Conservation (phyloP, 2,888 invertebrate species). For the Cryptops parisi region DNA sequence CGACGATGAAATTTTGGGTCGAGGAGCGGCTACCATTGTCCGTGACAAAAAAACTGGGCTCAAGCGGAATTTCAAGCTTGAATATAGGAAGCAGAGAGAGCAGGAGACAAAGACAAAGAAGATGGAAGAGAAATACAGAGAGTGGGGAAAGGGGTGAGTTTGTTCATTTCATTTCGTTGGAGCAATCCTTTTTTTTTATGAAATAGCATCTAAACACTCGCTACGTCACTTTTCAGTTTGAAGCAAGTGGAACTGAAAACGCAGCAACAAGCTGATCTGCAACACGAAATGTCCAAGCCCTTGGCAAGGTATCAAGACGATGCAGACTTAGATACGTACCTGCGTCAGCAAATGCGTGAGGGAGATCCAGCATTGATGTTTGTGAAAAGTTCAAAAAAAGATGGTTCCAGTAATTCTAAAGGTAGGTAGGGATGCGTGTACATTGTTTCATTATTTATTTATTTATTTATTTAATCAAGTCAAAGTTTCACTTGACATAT, state of each 20-base stretch:
- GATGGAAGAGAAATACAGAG: neutral
- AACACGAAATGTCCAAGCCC: constrained; percentile 78
- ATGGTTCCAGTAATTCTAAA: neutral
- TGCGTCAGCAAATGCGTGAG: constrained; percentile 57
- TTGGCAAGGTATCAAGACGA: constrained; percentile 80
- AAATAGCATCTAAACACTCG: neutral
- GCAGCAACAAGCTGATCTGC: constrained; percentile 51
- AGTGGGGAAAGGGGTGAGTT: constrained; percentile 40
- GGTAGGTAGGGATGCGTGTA: neutral
- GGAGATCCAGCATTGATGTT: constrained; percentile 93
- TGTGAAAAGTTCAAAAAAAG: constrained; percentile 49
- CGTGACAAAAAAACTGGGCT: constrained; percentile 50
- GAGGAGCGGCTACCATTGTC: constrained; percentile 51
- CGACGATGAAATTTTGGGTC: constrained; percentile 51
- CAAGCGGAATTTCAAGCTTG: constrained; percentile 42
- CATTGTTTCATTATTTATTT: too few relatives aligned
- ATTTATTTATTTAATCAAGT: too few relatives aligned
- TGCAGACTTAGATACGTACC: constrained; percentile 61
- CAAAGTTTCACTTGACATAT: too few relatives aligned
- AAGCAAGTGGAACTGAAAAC: constrained; percentile 62
- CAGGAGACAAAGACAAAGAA: neutral
- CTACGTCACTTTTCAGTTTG: constrained; percentile 42
- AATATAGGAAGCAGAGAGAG: neutral
- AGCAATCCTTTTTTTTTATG: neutral
- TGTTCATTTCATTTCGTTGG: neutral